Evolutionary conservation across 2,113 vertebrate species (phyloP), one percentile per base, ranked within the genome.

Genomic region (Tyto alba): DNA sequence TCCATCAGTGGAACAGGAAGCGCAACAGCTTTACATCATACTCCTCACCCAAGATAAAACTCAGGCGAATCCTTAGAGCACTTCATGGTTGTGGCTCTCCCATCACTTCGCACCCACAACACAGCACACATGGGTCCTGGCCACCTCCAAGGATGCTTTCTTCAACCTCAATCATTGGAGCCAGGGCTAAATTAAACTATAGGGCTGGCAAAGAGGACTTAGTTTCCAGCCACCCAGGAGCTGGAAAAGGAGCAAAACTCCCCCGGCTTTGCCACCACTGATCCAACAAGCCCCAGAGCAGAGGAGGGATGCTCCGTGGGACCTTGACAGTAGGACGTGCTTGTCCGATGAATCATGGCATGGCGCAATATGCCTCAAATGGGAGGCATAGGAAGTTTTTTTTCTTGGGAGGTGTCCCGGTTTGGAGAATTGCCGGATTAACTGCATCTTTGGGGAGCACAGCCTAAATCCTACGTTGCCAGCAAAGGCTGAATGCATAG

Each of bases 211-310:
- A 57, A 56, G 8, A 85, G 11, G 16, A 74, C 36, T 38, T 21
- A 10, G 27, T 47, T 93, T 83, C 50, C 45, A 76, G 38, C 9
- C 56, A 78, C 11, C 4, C 4, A 57, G 11, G n/a, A 89, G 38
- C 15, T n/a, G 26, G 50, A 62, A 88, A 59, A 64, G 30, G 30
- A 88, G 16, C 10, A 79, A 56, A 86, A 52, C 43, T 63, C 69
- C 22, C 26, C 22, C 4, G 2, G 34, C 80, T 90, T 89, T 67
- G 55, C 41, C 29, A 77, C 13, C 2, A 2, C 48, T 32, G 15
- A 82, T 30, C 5, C 2, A 1, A 27, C 14, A 67, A 90, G 21
- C 7, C 50, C 53, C 30, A 30, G 0, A 0, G 4, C 1, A 1
- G 43, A 90, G 75, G 27, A 88, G n/a, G 17, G 74, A 67, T 57